A percentile compares a stretch with the other conserved stretches of the same genome.
Evolutionary conservation across 2,888 invertebrate genomes (phyloP).

Genomic region (Lucinisca nassula): DNA sequence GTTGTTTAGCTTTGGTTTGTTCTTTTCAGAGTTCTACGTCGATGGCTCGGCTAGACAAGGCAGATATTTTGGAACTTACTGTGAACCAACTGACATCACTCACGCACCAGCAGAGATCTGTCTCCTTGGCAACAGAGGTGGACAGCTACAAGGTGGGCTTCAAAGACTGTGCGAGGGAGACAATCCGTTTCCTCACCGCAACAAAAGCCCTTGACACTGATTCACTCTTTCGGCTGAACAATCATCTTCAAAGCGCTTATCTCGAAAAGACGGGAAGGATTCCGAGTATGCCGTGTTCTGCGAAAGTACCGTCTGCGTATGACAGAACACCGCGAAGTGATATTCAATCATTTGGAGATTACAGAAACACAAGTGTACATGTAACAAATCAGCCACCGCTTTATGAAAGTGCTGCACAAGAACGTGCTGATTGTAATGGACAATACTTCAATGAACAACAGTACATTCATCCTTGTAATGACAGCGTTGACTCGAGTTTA

Average conservation of each 20-base stretch:
- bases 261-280: background rate
- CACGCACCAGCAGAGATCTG: conserved; percentile 27
- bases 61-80: conserved; percentile 35
- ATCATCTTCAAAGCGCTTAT: conserved; percentile 30
- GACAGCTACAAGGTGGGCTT: conserved; percentile 35
- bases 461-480: background rate
- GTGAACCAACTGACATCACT: conserved; percentile 38
- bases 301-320: background rate
- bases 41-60: conserved; percentile 42
- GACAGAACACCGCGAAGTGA: too few relatives aligned
- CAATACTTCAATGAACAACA: too few relatives aligned
- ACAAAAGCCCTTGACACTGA: background rate
- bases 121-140: conserved; percentile 19
- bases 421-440: too few relatives aligned
- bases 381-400: too few relatives aligned
- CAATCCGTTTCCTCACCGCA: conserved; percentile 12
- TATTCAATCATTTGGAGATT: too few relatives aligned
- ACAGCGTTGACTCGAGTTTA: background rate
- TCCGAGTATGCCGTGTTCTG: background rate
- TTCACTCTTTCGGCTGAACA: conserved; percentile 15
- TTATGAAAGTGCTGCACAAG: too few relatives aligned
- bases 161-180: conserved; percentile 39
- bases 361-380: too few relatives aligned
- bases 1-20: too few relatives aligned
- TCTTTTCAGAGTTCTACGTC: conserved; percentile 32